Evolutionary conservation across 92 coral and sea anemone genomes (phyloP), one percentile per base, ranked within the genome.

Genomic region (Epizoanthus scotinus): DNA sequence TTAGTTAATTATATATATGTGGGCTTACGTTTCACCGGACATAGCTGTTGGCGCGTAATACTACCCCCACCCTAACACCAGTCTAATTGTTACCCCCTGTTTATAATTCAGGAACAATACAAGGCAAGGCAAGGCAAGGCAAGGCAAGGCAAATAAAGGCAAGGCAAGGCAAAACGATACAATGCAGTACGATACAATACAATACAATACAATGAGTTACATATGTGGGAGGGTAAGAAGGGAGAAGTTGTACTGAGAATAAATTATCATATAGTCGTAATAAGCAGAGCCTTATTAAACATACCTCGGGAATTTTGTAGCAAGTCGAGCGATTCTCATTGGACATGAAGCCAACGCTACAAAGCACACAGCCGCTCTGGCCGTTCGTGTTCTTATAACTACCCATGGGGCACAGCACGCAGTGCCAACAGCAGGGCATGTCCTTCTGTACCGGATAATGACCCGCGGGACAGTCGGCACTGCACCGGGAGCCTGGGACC

Each of bases 391-490:
- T 90, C 64, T 94, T 95, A 49, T 89, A 81, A 36, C 63, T 71
- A 38, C 99, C 95, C 71, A 57, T 82, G 10, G 95, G 94, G 31
- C 99, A 95, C 19, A 42, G 62, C 2, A 95, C 98, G 31, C 99
- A 95, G 59, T 85, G 75, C 99, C 99, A 95, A 59, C 99, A 95
- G 71, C 99, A 95, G 20, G 82, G 66, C 31, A 77, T 67, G 65
- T 87, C 90, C 66, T 90, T 92, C 55, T 82, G 93, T 52, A 95
- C 99, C 20, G 87, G 89, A 78, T 95, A 93, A 85, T 90, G 80
- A 73, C 99, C 98, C 63, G 78, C 84, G 20, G 88, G 84, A 50
- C 99, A 95, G 56, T 89, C 89, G 19, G 85, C 67, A 50, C 98
- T 91, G 83, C 99, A 95, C 28, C 83, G 90, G 13, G 99, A 95